Percentiles rank a stretch among this genome's conserved stretches.
These are phyloP conservation scores for Phalacrocorax pelagicus DNA, from an alignment of 2,113 vertebrate species.

Conservation along the genomic window DNA sequence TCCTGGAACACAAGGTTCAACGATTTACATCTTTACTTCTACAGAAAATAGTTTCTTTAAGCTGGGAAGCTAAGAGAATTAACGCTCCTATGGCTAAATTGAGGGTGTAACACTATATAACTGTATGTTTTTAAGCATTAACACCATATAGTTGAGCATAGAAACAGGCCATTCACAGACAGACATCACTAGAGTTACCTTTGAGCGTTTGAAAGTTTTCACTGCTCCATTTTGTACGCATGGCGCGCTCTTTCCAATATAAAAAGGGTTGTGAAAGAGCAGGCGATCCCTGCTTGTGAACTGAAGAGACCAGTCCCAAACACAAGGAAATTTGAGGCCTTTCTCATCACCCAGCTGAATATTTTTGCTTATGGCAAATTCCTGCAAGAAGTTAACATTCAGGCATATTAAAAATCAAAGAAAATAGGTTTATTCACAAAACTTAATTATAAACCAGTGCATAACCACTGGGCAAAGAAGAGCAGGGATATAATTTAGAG, in stretches of 20 bases:
- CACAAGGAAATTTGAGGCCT: constrained; percentile 86
- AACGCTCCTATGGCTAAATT: background rate
- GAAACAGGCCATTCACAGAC: background rate
- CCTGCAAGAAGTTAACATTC: constrained; percentile 73
- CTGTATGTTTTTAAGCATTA: background rate
- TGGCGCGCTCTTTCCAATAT: constrained; percentile 86
- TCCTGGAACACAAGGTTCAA: background rate
- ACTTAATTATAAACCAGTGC: background rate
- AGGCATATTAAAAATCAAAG: background rate
- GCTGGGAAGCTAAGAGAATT: background rate
- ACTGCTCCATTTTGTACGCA: constrained; percentile 83
- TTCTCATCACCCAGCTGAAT: constrained; percentile 89
- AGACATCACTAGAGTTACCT: constrained; percentile 74
- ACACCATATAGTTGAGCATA: background rate
- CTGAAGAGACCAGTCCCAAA: constrained; percentile 98
- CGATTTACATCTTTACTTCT: background rate
- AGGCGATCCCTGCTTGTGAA: constrained; percentile 85
- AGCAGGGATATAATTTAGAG: background rate
- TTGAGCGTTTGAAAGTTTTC: constrained; percentile 86
- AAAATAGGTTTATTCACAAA: background rate
- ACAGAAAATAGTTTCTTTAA: background rate
- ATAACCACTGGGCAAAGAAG: background rate
- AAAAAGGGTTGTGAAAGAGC: constrained; percentile 95
- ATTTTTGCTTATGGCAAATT: constrained; percentile 92
- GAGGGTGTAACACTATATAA: background rate